These are phyloP conservation scores for Ctenosaura bakeri DNA, from an alignment of 2,797 vertebrate genomes.

Conservation along the genomic window DNA sequence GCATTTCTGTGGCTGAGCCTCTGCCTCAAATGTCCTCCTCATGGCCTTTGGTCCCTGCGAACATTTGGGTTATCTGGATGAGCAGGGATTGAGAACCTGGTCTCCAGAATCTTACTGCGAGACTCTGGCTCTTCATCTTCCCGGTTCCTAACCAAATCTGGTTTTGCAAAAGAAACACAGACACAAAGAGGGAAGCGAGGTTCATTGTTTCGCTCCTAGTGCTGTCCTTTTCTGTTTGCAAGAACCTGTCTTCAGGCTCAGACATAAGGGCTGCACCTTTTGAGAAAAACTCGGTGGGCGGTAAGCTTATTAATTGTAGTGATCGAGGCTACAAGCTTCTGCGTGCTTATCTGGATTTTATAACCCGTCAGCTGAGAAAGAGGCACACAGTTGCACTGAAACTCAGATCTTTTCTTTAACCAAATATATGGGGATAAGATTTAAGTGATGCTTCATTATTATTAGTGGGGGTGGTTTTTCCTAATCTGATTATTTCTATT, in stretches of 20 bases:
- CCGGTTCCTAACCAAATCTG: background rate
- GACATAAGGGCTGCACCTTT: background rate
- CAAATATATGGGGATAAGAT: conserved; percentile 51
- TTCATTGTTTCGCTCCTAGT: too few relatives aligned
- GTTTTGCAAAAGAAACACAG: too few relatives aligned
- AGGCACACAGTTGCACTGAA: too few relatives aligned
- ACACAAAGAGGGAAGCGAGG: too few relatives aligned
- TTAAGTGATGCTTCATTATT: conserved; percentile 53
- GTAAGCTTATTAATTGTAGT: background rate
- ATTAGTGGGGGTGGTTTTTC: conserved; percentile 57
- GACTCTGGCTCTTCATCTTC: too few relatives aligned
- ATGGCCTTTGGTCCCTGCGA: too few relatives aligned
- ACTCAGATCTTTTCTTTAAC: background rate
- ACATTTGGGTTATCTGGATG: too few relatives aligned
- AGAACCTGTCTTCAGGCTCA: conserved; percentile 36
- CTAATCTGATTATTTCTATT: conserved; percentile 65
- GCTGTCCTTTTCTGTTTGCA: too few relatives aligned
- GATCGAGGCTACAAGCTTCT: background rate
- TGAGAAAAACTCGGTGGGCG: background rate
- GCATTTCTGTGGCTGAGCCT: too few relatives aligned
- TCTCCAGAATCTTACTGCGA: too few relatives aligned
- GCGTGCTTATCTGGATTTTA: background rate
- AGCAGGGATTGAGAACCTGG: too few relatives aligned
- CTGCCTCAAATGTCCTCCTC: too few relatives aligned
- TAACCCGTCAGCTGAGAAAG: background rate